Base-by-base conservation (phyloP, 2,797 vertebrate species). In the Aplochiton taeniatus region DNA sequence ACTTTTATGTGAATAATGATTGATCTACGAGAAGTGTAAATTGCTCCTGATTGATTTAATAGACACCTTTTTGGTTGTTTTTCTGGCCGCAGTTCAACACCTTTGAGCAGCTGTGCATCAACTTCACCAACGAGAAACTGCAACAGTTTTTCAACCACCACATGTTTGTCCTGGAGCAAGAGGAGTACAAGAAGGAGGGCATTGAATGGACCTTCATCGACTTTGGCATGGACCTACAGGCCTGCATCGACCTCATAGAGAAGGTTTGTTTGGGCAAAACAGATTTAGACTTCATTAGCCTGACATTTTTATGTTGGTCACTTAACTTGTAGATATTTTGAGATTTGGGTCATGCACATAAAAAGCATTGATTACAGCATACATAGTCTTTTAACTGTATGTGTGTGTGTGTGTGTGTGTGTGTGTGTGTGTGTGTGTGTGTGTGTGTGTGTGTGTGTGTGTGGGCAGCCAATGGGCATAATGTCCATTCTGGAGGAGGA, bases 401-500 rank as follows among this genome's bases (percentile, higher is more conserved):
- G 31, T 31, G 31, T 31, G 31, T 31, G 31, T 31, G 31, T 31
- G 31, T 31, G 31, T 31, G 31, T 31, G 31, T 31, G 31, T 31
- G 31, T 31, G 31, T 31, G 31, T 31, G 31, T 31, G 31, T 31
- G 31, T 31, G 31, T 31, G 31, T 31, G 31, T 31, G 31, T 31
- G 31, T 31, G 31, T 31, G 31, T 31, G 31, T 31, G 31, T 31
- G 31, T 31, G 31, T 31, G 31, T 31, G 31, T 58, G 31, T 31
- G 31, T 31, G 31, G 31, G 31, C 65, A 95, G 81, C 93, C 94
- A 58, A 94, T 95, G 94, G 94, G 94, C 65, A 95, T 95, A 69
- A 95, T 95, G 73, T 98, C 96, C 75, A 97, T 98, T 89, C 91
- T 98, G 19, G 95, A 98, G 89, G 96, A 97, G 89, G 96, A 98